Evolutionary conservation across 2,797 vertebrate species (phyloP), one percentile per base, ranked within the genome.

Genomic region (Aratinga solstitialis): DNA sequence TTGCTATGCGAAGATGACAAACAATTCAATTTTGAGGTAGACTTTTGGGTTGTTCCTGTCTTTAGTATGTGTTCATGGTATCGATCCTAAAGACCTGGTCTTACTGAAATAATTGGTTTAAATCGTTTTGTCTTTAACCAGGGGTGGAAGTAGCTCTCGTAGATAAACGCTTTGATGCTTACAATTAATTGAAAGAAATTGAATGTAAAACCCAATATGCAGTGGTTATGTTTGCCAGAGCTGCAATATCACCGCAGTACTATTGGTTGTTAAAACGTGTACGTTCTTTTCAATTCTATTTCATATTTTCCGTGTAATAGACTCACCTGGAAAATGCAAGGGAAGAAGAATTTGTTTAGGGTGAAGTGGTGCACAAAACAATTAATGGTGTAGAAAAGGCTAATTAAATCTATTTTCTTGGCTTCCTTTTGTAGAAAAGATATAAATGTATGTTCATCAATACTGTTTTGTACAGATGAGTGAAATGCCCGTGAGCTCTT

Each of bases 401-500:
- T 47, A 34, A 47, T n/a, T 50, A 26, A 76, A 51, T 51, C 24
- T 43, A 15, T 58, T 43, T 42, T 51, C 18, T 56, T 69, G 43
- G 2, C 38, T 43, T 43, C 3, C 40, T 73, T 78, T 62, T 71
- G 12, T 84, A 42, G 27, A 62, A 76, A 56, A 67, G 15, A 15
- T 20, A 1, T 13, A 77, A 78, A 27, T 26, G 14, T 71, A 4
- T 90, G 34, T 83, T 29, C 34, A 22, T 53, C 68, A n/a, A 22
- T 45, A 43, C 78, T 96, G n/a, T 89, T 38, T 79, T 76, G 51
- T 87, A 24, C 91, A 99, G 99, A 98, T 99, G 96, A 98, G 98
- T 80, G 99, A 99, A 98, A 99, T 99, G 99, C 99, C 99, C 0
- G 69, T 96, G 20, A 98, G 97, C 91, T 98, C 98, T 3, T 95